Percentiles rank a stretch among this genome's conserved stretches.
These are phyloP conservation scores for Asarcornis scutulata DNA, from an alignment of 2,113 vertebrate genomes.

Conservation along the genomic window DNA sequence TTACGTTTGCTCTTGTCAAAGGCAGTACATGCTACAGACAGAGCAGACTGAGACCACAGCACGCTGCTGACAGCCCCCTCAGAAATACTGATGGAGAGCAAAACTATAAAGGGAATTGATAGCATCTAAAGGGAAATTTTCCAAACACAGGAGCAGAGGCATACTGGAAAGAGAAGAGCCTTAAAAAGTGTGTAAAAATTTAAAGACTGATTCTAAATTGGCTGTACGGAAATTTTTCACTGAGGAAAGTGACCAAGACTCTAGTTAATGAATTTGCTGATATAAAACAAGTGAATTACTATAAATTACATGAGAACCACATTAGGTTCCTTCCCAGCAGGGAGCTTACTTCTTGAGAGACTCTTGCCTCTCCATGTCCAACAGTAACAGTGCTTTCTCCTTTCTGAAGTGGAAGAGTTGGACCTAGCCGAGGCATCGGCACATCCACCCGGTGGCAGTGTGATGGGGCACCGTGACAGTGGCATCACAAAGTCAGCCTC, in stretches of 20 bases:
- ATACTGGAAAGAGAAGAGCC: not conserved
- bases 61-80: not conserved
- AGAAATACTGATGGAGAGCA: not conserved
- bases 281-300: not conserved
- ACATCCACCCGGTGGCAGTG: accelerated
- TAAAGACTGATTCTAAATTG: not conserved
- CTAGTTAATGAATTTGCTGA: not conserved
- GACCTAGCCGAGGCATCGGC: accelerated
- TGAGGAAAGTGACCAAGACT: not conserved
- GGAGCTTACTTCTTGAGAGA: not conserved
- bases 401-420: not conserved
- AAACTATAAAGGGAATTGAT: not conserved
- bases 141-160: not conserved
- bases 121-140: not conserved
- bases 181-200: not conserved
- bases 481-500: not conserved
- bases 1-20: not conserved
- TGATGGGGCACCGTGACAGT: not conserved
- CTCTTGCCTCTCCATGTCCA: not conserved
- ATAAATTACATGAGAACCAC: not conserved
- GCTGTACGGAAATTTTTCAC: not conserved
- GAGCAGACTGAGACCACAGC: not conserved
- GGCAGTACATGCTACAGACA: not conserved
- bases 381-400: not conserved
- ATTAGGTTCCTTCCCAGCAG: not conserved